Percentiles rank a stretch among this genome's conserved stretches.
Evolutionary conservation across 2,797 vertebrate species (phyloP).

Genomic region (Alectoris magna): DNA sequence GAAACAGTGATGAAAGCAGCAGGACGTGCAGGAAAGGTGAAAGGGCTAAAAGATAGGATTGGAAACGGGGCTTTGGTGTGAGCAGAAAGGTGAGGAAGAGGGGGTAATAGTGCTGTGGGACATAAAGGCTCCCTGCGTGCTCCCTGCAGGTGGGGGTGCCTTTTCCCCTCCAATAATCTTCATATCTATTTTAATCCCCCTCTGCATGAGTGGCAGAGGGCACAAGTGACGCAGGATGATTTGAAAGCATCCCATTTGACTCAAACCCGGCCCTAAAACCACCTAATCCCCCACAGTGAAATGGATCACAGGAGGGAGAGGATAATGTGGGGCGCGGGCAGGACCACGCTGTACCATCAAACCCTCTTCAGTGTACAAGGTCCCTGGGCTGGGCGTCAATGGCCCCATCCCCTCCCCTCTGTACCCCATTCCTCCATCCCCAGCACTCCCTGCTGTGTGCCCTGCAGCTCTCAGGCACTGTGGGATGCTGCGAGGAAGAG

Average conservation of each 20-base stretch:
- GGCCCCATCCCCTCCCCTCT: fast-evolving
- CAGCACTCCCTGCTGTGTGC: not conserved
- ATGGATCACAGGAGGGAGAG: slow-evolving; percentile 8
- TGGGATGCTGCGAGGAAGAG: not conserved
- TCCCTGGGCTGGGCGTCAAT: not conserved
- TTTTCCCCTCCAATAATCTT: not conserved
- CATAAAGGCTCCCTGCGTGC: not conserved
- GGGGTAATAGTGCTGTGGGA: not conserved
- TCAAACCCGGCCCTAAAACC: slow-evolving; percentile 65
- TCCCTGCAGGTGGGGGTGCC: not conserved
- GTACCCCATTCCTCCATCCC: not conserved
- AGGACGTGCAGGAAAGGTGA: fast-evolving
- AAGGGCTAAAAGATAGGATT: not conserved
- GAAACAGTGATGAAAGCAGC: not conserved
- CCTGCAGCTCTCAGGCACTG: fast-evolving
- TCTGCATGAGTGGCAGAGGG: not conserved
- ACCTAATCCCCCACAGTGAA: slow-evolving; percentile 41
- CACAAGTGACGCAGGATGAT: slow-evolving; percentile 61
- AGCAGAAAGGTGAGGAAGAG: not conserved
- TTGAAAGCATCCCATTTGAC: slow-evolving; percentile 67
- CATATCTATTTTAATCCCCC: slow-evolving; percentile 68
- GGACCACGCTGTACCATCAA: not conserved
- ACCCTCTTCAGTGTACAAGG: fast-evolving
- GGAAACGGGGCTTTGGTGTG: not conserved
- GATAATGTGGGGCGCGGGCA: not conserved